Conservation (phyloP, 2,888 invertebrate species). For the Rhamnusium bicolor region DNA sequence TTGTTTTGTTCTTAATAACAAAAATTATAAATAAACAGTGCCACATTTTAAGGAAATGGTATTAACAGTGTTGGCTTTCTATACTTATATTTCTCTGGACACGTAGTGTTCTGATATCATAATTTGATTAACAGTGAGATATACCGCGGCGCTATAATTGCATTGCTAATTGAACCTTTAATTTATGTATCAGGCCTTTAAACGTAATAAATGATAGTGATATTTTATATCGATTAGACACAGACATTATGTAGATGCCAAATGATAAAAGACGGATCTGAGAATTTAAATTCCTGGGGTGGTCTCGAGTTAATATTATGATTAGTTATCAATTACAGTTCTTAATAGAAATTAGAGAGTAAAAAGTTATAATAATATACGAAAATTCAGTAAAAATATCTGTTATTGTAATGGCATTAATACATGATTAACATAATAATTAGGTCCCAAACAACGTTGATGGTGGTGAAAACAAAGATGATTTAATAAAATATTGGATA, state of each 20-base stretch:
- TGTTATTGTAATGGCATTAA: too few species aligned
- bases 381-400: too few species aligned
- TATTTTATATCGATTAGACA: constrained; percentile 64
- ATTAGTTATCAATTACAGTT: background rate
- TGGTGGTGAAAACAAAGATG: too few species aligned
- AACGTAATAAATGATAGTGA: constrained; percentile 63
- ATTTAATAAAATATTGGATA: too few species aligned
- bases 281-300: background rate
- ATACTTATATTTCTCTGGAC: background rate
- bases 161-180: constrained; percentile 67
- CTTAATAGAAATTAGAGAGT: background rate
- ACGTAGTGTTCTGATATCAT: constrained; percentile 58
- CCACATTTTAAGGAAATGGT: too few species aligned
- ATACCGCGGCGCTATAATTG: constrained; percentile 66
- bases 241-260: constrained; percentile 27
- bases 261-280: background rate
- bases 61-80: background rate
- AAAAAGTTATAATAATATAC: too few species aligned
- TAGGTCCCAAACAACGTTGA: too few species aligned
- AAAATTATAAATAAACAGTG: too few species aligned
- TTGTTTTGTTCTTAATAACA: too few species aligned
- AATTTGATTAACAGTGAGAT: constrained; percentile 65
- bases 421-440: too few species aligned
- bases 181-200: constrained; percentile 63
- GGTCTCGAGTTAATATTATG: background rate